phyloP scores from a whole-genome alignment of 2,113 vertebrate species.

The Steatornis caripensis region DNA sequence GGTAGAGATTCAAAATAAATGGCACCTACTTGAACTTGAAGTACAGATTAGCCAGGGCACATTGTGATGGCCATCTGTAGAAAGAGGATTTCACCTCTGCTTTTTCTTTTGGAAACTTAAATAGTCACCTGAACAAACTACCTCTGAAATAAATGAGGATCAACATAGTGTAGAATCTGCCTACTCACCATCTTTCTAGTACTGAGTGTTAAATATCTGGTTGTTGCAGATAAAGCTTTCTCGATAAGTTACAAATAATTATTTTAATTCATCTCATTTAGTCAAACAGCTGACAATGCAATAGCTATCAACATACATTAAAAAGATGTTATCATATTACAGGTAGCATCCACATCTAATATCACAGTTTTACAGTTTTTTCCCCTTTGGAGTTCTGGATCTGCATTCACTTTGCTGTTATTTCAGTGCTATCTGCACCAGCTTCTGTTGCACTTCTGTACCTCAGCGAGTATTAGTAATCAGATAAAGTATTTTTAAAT shows the following conservation, averaged over 20 bases:
- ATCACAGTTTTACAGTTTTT: neutral
- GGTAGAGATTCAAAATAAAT: neutral
- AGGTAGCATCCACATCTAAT: neutral
- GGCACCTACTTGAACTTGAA: neutral
- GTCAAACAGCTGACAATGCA: neutral
- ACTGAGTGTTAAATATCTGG: neutral
- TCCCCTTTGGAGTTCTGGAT: neutral
- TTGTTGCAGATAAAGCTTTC: neutral
- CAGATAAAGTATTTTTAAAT: neutral
- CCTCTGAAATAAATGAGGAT: neutral
- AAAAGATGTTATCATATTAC: neutral
- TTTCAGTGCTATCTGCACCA: neutral
- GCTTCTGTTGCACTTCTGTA: neutral
- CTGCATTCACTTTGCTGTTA: neutral
- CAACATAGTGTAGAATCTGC: neutral
- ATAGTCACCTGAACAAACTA: neutral
- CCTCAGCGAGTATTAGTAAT: neutral
- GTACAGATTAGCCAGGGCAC: neutral
- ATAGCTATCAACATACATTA: neutral
- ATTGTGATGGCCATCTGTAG: neutral
- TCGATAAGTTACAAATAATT: neutral
- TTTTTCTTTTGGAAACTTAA: neutral
- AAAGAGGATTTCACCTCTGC: neutral
- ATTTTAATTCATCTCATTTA: neutral
- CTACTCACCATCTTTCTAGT: neutral